phyloP scores from a whole-genome alignment of 2,797 vertebrate genomes.

The Alcedo quadribrachys region DNA sequence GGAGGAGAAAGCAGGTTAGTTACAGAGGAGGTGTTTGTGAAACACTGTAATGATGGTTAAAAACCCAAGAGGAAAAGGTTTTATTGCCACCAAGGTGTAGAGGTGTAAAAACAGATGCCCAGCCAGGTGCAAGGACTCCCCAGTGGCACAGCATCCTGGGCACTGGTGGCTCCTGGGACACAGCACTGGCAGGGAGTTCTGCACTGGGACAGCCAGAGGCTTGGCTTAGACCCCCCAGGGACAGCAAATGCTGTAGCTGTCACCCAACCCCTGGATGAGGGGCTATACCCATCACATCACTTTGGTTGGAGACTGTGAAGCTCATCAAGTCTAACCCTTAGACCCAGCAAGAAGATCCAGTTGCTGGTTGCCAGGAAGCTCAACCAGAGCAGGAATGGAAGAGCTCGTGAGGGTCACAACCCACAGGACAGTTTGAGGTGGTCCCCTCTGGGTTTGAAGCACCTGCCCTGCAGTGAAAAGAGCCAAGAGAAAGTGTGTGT shows the following conservation, averaged over 20 bases:
- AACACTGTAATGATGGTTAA: background rate
- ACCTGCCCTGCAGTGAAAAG: background rate
- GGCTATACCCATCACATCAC: background rate
- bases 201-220: accelerated
- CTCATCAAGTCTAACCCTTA: background rate
- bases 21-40: background rate
- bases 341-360: background rate
- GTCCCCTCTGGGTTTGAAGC: background rate
- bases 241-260: accelerated
- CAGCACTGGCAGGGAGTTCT: accelerated
- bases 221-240: accelerated
- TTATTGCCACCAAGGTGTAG: background rate
- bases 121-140: background rate
- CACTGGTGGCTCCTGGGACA: background rate
- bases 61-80: background rate
- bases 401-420: background rate
- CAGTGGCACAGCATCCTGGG: background rate
- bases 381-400: accelerated
- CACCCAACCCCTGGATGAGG: background rate
- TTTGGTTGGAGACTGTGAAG: background rate
- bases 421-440: accelerated
- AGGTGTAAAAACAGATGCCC: background rate
- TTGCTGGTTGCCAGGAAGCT: background rate
- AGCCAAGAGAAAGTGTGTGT: background rate
- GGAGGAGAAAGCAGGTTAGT: background rate